These are phyloP conservation scores for Formicarius rufipectus DNA, from an alignment of 2,113 vertebrate genomes.

Conservation along the genomic window DNA sequence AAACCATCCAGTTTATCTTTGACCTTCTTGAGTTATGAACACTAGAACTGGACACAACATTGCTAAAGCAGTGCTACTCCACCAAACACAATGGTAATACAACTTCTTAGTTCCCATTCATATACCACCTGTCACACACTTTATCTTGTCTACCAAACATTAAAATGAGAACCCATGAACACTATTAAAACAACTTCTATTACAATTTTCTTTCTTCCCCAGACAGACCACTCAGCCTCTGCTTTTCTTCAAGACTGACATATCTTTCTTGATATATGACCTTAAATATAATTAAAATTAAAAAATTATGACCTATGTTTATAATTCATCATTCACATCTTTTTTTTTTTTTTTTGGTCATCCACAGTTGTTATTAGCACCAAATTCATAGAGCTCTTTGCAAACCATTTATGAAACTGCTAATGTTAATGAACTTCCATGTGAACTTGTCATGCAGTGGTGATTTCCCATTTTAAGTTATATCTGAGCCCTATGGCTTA, in stretches of 20 bases:
- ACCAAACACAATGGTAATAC: not conserved
- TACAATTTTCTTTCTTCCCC: not conserved
- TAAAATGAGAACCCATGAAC: not conserved
- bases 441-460: not conserved
- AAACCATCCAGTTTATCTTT: not conserved
- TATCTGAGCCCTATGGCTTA: not conserved
- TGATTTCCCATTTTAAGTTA: not conserved
- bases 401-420: not conserved
- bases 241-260: not conserved
- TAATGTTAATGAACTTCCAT: not conserved
- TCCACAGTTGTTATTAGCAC: not conserved
- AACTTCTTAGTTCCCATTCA: not conserved
- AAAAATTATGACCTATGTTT: not conserved
- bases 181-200: not conserved
- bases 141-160: not conserved
- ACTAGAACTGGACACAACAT: not conserved
- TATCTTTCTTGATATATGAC: not conserved
- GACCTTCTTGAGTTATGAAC: not conserved
- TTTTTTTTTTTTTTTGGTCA: not conserved
- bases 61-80: not conserved
- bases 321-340: not conserved
- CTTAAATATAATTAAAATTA: not conserved
- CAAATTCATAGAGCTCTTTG: not conserved
- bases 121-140: not conserved
- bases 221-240: not conserved